Conservation (phyloP, 2,113 vertebrate species). For the western clawed frog (Xenopus tropicalis) region DNA sequence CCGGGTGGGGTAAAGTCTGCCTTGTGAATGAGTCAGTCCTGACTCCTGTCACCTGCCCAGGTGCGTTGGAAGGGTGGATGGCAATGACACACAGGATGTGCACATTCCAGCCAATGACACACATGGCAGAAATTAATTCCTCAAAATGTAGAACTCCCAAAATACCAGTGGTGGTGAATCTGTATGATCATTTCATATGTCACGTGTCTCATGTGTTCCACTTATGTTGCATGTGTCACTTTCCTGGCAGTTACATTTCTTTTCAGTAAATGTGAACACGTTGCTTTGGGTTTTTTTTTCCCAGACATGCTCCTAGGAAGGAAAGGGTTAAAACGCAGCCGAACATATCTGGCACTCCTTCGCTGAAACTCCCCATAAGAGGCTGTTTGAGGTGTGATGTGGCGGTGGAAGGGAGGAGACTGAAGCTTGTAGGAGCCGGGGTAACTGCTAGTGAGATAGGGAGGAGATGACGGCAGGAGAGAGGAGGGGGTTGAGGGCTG, state of each 20-base stretch:
- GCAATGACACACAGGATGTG: conserved; percentile 37
- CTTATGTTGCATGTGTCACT: not conserved
- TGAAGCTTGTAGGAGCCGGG: conserved; percentile 38
- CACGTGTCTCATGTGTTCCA: not conserved
- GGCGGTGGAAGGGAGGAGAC: conserved; percentile 33
- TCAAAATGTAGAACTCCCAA: conserved; percentile 7
- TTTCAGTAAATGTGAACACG: no score
- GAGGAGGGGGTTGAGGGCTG: conserved; percentile 51
- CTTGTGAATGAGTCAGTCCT: conserved; percentile 4
- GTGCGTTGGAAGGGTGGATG: conserved; percentile 19
- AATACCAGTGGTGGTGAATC: not conserved
- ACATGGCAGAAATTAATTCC: conserved; percentile 21
- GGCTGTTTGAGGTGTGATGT: conserved; percentile 18
- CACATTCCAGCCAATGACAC: conserved; percentile 36
- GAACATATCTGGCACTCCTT: not conserved
- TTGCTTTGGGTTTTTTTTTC: no score
- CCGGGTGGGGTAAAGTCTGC: not conserved
- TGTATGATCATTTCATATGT: not conserved
- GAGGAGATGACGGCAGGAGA: not conserved
- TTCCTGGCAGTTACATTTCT: not conserved
- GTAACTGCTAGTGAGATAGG: not conserved
- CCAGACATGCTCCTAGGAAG: not conserved
- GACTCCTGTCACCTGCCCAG: conserved; percentile 34
- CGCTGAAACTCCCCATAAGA: conserved; percentile 4
- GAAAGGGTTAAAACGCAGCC: not conserved